These are phyloP conservation scores for Lacerta agilis DNA, from an alignment of 2,797 vertebrate genomes.

Conservation along the genomic window DNA sequence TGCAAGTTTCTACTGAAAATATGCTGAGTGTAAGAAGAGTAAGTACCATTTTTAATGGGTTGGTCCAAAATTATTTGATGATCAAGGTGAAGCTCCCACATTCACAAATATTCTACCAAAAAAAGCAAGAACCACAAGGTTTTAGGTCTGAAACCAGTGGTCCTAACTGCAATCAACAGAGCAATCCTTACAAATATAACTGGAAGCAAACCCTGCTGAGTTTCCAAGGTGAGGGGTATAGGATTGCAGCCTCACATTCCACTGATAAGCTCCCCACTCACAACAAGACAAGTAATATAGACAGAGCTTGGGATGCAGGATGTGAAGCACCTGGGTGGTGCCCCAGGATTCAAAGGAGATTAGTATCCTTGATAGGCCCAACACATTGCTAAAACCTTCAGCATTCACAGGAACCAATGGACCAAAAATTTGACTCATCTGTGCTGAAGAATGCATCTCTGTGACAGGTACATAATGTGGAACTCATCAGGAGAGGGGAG, in stretches of 20 bases:
- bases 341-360: neutral
- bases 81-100: neutral
- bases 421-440: neutral
- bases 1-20: neutral
- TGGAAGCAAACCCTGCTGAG: neutral
- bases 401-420: neutral
- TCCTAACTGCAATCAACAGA: neutral
- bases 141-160: neutral
- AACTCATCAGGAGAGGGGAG: neutral
- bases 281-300: neutral
- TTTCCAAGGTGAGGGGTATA: neutral
- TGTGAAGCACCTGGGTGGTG: neutral
- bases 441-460: slow-evolving; percentile 10
- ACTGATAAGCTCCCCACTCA: neutral
- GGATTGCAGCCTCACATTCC: neutral
- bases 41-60: neutral
- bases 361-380: neutral
- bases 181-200: neutral
- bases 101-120: neutral
- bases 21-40: neutral
- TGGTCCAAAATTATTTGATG: neutral
- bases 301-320: neutral
- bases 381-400: neutral
- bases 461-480: neutral
- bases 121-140: neutral